Evolutionary conservation across 2,113 vertebrate species (phyloP), one percentile per base, ranked within the genome.

Genomic region (Forbesichthys agassizii): DNA sequence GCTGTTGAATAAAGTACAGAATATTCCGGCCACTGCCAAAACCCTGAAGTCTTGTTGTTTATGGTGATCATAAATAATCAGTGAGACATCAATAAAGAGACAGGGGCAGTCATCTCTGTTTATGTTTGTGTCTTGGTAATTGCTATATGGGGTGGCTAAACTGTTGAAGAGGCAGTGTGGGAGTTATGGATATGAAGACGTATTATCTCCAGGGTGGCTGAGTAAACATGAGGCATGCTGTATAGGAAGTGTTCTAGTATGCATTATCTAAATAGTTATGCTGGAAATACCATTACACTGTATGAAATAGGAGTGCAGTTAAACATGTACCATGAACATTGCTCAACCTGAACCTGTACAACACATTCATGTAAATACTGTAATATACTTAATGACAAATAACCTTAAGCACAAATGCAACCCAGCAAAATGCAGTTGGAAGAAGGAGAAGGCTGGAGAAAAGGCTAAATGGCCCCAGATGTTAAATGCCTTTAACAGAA

Each of bases 171-270:
- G 71, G 71, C 48, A 53, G 67, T 57, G 71, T 65, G 79, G 84
- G 85, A 84, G 83, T 71, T 61, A 64, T 1, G 13, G 79, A 69
- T 79, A 83, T 77, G 69, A 33, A 66, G 49, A 57, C 63, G 68
- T 49, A 46, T 70, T 74, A 82, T 81, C 75, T 74, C 47, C 54
- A 65, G 48, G 36, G 70, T 36, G 10, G 59, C 72, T 64, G 51
- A 79, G 69, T 70, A 80, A 85, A 85, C 78, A 80, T n/a, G 9
- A 20, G 36, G 33, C 36, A 4, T 16, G 11, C 16, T 20, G 58
- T 53, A 14, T 6, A n/a, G 36, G 36, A 42, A 42, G 36, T 42
- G 5, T 42, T 42, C 7, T 7, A 42, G 36, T 42, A 42, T 42
- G 7, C 6, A 42, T 42, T 42, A 4, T 42, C 36, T 42, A 42